Percentiles rank a stretch among this genome's conserved stretches.
These are phyloP conservation scores for Lasioglossum albipes DNA, from an alignment of 1,140 invertebrate species.

Conservation along the genomic window DNA sequence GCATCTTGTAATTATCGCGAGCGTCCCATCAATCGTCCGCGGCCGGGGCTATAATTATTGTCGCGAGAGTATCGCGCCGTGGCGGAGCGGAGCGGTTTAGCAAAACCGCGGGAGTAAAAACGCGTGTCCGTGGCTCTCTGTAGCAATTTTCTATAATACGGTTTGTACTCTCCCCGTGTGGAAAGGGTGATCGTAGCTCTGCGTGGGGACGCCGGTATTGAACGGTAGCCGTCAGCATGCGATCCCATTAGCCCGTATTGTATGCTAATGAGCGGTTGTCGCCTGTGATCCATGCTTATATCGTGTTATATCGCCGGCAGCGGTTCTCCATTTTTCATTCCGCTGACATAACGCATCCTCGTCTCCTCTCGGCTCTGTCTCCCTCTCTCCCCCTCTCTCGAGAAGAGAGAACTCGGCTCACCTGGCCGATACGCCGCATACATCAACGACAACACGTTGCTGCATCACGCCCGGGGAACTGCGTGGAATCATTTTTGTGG, in stretches of 20 bases:
- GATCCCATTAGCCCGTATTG: constrained; percentile 76
- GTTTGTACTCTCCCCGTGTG: constrained; percentile 6
- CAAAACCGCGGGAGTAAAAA: background rate
- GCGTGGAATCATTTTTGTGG: background rate
- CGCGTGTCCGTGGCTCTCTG: background rate
- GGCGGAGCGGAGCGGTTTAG: no score
- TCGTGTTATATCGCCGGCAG: constrained; percentile 64
- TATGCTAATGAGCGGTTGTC: constrained; percentile 75
- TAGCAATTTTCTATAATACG: constrained; percentile 35
- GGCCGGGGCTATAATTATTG: background rate
- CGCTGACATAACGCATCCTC: constrained; percentile 7
- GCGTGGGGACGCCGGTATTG: constrained; percentile 48
- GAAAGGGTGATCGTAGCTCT: constrained; percentile 31
- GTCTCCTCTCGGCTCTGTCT: background rate
- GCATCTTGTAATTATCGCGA: background rate
- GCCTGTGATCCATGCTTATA: constrained; percentile 70
- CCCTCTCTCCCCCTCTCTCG: no score
- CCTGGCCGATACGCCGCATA: background rate
- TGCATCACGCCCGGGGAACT: background rate
- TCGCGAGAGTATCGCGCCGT: background rate
- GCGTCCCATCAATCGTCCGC: background rate
- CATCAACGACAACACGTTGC: background rate
- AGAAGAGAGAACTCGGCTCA: no score
- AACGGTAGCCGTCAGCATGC: constrained; percentile 71
- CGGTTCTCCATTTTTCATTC: constrained; percentile 59